Base-by-base conservation (phyloP, 2,888 invertebrate genomes). In the Sinhomidia bicolor region DNA sequence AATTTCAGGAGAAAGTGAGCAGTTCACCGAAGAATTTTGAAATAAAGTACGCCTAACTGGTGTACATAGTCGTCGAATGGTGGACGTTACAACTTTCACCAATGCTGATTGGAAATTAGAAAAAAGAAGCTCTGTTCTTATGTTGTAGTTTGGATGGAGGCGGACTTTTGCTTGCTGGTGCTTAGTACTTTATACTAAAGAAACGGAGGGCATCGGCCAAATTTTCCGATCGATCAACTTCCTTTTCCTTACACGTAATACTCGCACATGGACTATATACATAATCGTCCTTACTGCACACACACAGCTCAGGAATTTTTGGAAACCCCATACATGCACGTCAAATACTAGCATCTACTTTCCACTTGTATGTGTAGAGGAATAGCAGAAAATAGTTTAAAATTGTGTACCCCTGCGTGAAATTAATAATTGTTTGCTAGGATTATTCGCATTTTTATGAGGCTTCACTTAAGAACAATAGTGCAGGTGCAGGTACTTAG, bases 131-230 rank as follows among this genome's bases (percentile, higher is more conserved):
- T 23, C 0, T 9, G 0, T 20, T 1, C 14, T 41, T 44, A 14
- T 7, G 23, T 36, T 60, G 1, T 32, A 51, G 12, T 57, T 5
- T 57, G 12, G 23, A 17, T 44, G 3, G 41, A 71, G 71, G 41
- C 71, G 74, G 23, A 12, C 74, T 23, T 47, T 14, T 6, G 9
- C n/a, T n/a, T 32, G n/a, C 36, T 74, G 47, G n/a, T 54, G 57
- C 17, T n/a, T 17, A 57, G 44, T 6, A 62, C 14, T 29, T 47
- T 62, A 81, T 44, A n/a, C 10, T 5, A 51, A 82, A 74, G 32
- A 60, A 17, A 82, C 87, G 87, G 87, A 87, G 87, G 81, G 76
- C 87, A 87, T 87, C 87, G 87, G 87, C 87, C 81, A 86, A 57
- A 41, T 76, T 60, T 82, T 87, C 71, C 87, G 87, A 87, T 87